Evolutionary conservation across 2,888 invertebrate species (phyloP).

Genomic region (Vesta saturnalis): DNA sequence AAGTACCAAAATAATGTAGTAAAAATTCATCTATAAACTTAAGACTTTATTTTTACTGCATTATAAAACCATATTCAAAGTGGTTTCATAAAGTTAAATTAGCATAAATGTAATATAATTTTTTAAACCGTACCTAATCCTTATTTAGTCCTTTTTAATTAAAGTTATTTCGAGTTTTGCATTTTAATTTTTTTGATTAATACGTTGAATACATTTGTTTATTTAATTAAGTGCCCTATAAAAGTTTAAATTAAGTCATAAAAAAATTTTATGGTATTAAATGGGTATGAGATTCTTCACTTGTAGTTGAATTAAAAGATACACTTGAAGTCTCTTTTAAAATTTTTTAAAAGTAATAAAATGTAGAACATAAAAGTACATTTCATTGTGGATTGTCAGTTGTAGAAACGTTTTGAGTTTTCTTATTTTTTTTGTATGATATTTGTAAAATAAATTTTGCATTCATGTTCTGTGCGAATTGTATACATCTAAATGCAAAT

Average conservation of each 20-base stretch:
- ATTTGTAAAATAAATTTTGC: background rate
- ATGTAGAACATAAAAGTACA: background rate
- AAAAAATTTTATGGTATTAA: background rate
- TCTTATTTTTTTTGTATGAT: background rate
- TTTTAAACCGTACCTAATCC: background rate
- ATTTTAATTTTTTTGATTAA: constrained; percentile 9
- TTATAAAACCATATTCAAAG: no score
- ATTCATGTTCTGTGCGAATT: background rate
- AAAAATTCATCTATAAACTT: no score
- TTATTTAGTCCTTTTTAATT: constrained; percentile 2
- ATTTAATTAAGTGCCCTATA: constrained; percentile 9
- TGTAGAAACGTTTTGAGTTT: background rate
- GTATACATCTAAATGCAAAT: constrained; percentile 1
- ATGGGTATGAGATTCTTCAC: background rate
- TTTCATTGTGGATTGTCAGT: background rate
- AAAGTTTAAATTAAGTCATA: constrained; percentile 4
- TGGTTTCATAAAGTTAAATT: background rate
- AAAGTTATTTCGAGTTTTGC: constrained; percentile 6
- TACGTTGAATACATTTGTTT: constrained; percentile 1
- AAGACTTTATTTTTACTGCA: no score
- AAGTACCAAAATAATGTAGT: no score
- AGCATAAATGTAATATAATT: background rate
- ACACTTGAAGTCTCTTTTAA: background rate
- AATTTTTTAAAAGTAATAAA: constrained; percentile 1
- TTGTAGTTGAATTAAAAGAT: background rate